Evolutionary conservation across 2,888 invertebrate species (phyloP), one percentile per base, ranked within the genome.

Genomic region (Tetrapedia diversipes): DNA sequence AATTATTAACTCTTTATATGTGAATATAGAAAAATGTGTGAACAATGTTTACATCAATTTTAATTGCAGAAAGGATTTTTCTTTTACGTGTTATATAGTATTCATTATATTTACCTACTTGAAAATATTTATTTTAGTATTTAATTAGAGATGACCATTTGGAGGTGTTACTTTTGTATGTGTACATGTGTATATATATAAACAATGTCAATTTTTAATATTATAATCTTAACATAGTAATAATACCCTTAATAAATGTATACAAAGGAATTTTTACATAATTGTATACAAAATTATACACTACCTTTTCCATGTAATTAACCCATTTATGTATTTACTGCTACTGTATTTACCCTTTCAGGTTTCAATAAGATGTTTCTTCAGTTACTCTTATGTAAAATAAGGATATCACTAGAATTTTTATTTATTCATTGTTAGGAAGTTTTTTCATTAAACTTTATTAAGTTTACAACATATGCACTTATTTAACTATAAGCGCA

Each of bases 161-260:
- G 19, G 49, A 76, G 47, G 43, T 71, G 67, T 79, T 47, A 65
- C 54, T 70, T 70, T 64, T 75, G 54, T 75, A 79, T 67, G 56
- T 74, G 67, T 75, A 75, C 56, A 78, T 67, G 60, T 70, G 68
- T 74, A 75, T 59, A 75, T 83, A 81, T 74, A 80, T 80, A 80
- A 80, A 73, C 69, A 61, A 67, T 73, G 80, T 81, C 73, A 81
- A 83, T 79, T 84, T 74, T 77, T 77, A 75, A 78, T 80, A 79
- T 78, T 61, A 85, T 66, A 71, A 79, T 59, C 70, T 56, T 78
- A 74, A 77, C 67, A 78, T 53, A 54, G 53, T 78, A 74, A 79
- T 61, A 59, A 65, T 83, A 76, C 29, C 72, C 72, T 66, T 84
- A 84, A 84, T 83, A 81, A 84, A 82, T 71, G 77, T 67, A 80